Base-by-base conservation (phyloP, 1,140 invertebrate genomes). In the Pseudomyrmex dendroicus region DNA sequence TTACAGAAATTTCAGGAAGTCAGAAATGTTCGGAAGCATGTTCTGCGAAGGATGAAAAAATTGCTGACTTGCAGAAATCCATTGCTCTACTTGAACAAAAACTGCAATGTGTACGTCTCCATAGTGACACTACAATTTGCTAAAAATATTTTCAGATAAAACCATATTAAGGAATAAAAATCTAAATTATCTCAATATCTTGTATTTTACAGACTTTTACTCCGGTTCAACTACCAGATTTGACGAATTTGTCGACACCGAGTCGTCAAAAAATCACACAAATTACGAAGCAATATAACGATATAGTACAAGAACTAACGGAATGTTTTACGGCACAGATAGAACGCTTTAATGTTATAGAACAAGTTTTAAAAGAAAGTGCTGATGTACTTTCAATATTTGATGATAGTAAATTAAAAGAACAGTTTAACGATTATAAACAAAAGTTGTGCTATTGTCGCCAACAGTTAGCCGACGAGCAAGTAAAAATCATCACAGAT, bases 261-360 rank as follows among this genome's bases (percentile, higher is more conserved):
- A 83, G 93, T 68, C 90, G 89, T 80, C 73, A 89, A 7, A 82
- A 89, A 35, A 91, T 95, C 20, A 78, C 90, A 22, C 63, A 92
- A 63, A 95, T 94, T 62, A 89, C 95, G 8, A 94, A 94, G 68
- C 76, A 94, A 1, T 95, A 95, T 76, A 93, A 95, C 68, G 87
- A 92, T 22, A 94, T 92, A 13, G 82, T 95, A 4, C 92, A 92
- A 67, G 91, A 94, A 62, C 76, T 95, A 0, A 89, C 91, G 0
- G 66, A 84, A 80, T 91, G 82, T 85, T 91, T 89, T 50, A 35
- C 83, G 17, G 54, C 44, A 1, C 90, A 91, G 67, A 80, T 77
- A 44, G 66, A 68, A 50, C 88, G 80, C 2, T 89, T 84, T 59
- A 57, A 80, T 13, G 12, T 35, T 13, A 86, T 91, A 48, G 87